Evolutionary conservation across 2,797 vertebrate species (phyloP).

Genomic region (Graptemys geographica): DNA sequence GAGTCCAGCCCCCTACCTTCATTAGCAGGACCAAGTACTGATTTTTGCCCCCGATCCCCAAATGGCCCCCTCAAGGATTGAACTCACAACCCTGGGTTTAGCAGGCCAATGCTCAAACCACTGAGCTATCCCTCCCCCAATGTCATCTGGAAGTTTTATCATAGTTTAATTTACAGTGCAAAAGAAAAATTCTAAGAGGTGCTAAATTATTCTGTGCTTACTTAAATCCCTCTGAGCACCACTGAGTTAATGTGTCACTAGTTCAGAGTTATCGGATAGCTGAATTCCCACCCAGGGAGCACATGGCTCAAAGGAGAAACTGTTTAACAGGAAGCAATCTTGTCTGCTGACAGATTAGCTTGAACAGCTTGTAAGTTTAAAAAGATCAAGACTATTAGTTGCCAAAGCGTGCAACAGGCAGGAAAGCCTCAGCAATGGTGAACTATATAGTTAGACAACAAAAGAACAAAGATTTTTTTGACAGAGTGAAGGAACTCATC

Average conservation of each 20-base stretch:
- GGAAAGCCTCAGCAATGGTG: neutral
- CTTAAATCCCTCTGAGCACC: neutral
- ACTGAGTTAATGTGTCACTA: neutral
- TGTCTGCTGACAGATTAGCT: neutral
- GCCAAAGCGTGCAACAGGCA: slow-evolving; percentile 6
- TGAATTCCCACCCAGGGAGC: neutral
- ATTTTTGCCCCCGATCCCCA: no score
- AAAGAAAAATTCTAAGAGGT: neutral
- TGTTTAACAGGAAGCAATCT: neutral
- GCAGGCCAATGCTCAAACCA: no score
- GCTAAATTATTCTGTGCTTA: neutral
- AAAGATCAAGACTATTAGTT: slow-evolving; percentile 9
- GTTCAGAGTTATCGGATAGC: neutral
- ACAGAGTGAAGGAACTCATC: fast-evolving
- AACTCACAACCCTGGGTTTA: no score
- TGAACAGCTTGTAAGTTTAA: neutral
- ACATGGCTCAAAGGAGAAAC: slow-evolving; percentile 4
- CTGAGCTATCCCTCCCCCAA: no score
- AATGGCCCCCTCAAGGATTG: no score
- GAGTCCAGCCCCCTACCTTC: no score
- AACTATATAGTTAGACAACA: neutral
- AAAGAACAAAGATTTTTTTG: neutral
- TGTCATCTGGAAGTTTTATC: neutral
- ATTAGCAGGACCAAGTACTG: no score
- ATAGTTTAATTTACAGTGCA: neutral